phyloP scores from a whole-genome alignment of 2,113 vertebrate species.

The Ellobius talpinus region DNA sequence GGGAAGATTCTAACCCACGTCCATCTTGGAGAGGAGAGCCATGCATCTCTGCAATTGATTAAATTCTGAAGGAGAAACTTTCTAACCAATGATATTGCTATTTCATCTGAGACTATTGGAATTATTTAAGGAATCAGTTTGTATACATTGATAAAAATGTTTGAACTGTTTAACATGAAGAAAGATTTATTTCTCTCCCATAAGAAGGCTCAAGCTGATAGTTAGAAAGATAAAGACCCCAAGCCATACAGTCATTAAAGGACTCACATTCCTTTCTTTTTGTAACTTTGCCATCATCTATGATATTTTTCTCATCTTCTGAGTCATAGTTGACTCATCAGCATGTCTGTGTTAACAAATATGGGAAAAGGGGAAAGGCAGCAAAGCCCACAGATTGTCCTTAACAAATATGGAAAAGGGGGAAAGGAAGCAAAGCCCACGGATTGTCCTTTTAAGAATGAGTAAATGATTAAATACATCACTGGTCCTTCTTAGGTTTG shows the following conservation, averaged over 20 bases:
- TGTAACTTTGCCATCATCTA: not conserved
- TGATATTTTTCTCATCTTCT: not conserved
- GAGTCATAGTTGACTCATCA: slow-evolving; percentile 38
- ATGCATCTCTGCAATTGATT: no score
- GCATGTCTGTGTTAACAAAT: not conserved
- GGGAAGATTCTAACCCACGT: no score
- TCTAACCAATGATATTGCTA: not conserved
- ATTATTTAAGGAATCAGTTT: not conserved
- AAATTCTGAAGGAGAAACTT: not conserved
- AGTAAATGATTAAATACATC: not conserved
- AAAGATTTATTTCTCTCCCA: slow-evolving; percentile 22
- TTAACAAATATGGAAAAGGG: not conserved
- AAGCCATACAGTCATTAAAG: not conserved
- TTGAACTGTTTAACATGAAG: slow-evolving; percentile 16
- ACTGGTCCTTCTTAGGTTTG: not conserved
- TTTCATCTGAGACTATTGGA: not conserved
- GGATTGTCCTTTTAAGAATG: slow-evolving; percentile 11
- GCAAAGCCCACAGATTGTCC: not conserved
- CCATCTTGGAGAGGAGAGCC: no score
- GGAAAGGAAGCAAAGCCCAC: not conserved
- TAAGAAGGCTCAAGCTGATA: not conserved
- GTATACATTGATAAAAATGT: not conserved
- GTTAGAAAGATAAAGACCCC: slow-evolving; percentile 2
- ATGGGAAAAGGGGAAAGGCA: not conserved
- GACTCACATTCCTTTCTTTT: not conserved